A percentile compares a stretch with the other conserved stretches of the same genome.
These are phyloP conservation scores for Melanostoma mellinum DNA, from an alignment of 2,888 invertebrate genomes.

Conservation along the genomic window DNA sequence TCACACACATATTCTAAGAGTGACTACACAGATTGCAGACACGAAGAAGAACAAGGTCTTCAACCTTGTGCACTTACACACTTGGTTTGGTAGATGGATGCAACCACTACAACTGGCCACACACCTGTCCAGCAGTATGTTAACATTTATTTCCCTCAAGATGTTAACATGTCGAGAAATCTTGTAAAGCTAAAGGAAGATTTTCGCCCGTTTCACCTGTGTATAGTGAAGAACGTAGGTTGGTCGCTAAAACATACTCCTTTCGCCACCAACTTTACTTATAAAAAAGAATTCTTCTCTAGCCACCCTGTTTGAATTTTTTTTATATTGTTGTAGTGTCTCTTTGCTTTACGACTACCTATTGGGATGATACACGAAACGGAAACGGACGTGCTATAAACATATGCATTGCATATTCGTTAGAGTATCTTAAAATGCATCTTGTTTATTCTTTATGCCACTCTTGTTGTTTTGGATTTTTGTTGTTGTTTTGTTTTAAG, in stretches of 20 bases:
- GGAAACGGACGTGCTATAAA: constrained; percentile 72
- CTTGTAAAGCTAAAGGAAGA: constrained; percentile 63
- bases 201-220: constrained; percentile 58
- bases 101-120: constrained; percentile 55
- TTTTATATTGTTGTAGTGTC: constrained; percentile 5
- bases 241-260: constrained; percentile 9
- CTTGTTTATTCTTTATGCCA: constrained; percentile 41
- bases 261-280: background rate
- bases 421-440: constrained; percentile 55
- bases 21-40: background rate
- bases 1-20: no score
- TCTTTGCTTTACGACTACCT: constrained; percentile 34
- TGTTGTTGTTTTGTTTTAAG: constrained; percentile 1
- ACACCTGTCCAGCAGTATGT: constrained; percentile 70
- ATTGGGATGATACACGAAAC: constrained; percentile 63
- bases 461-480: background rate
- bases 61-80: constrained; percentile 53
- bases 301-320: constrained; percentile 3
- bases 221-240: background rate
- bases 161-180: constrained; percentile 70
- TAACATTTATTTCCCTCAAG: constrained; percentile 70
- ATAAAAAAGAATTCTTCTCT: constrained; percentile 7
- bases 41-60: constrained; percentile 57
- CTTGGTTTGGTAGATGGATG: constrained; percentile 29
- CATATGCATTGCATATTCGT: constrained; percentile 57